These are phyloP conservation scores for Drosophila nannoptera DNA, from an alignment of 1,140 invertebrate genomes.

Conservation along the genomic window DNA sequence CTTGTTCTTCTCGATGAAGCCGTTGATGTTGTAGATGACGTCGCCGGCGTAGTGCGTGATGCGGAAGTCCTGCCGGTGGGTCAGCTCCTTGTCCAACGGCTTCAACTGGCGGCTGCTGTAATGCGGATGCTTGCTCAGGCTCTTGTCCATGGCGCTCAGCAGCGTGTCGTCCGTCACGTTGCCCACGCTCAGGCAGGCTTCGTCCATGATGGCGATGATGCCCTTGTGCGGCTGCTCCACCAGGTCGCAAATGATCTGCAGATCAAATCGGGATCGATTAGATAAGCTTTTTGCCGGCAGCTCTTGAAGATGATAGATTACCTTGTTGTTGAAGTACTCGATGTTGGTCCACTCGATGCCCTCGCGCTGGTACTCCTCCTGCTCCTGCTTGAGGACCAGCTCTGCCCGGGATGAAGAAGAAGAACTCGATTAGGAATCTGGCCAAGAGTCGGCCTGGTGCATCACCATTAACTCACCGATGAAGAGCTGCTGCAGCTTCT, in stretches of 20 bases:
- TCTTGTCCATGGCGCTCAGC: conserved; percentile 95
- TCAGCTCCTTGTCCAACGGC: conserved; percentile 88
- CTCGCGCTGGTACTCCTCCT: conserved; percentile 95
- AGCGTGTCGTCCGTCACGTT: conserved; percentile 95
- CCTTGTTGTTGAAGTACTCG: conserved; percentile 95
- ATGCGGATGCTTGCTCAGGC: conserved; percentile 91
- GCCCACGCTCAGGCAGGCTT: conserved; percentile 95
- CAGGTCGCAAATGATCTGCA: conserved; percentile 91
- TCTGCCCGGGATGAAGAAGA: conserved; percentile 81
- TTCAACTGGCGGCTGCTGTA: conserved; percentile 92
- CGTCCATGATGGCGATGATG: conserved; percentile 95
- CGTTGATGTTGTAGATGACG: conserved; percentile 92
- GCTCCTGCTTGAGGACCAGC: conserved; percentile 96
- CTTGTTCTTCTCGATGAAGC: conserved; percentile 97
- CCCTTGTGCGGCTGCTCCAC: conserved; percentile 94
- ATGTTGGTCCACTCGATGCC: conserved; percentile 95
- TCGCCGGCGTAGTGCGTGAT: conserved; percentile 97
- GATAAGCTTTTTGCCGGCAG: background rate
- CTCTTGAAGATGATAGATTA: conserved; percentile 1
- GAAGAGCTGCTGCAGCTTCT: conserved; percentile 97
- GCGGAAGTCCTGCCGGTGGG: conserved; percentile 90
- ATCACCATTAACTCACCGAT: conserved; percentile 88
- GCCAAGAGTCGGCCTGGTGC: background rate
- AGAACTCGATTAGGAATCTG: background rate
- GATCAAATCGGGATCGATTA: background rate